Conservation (phyloP, 2,888 invertebrate genomes). For the Sepiola atlantica region DNA sequence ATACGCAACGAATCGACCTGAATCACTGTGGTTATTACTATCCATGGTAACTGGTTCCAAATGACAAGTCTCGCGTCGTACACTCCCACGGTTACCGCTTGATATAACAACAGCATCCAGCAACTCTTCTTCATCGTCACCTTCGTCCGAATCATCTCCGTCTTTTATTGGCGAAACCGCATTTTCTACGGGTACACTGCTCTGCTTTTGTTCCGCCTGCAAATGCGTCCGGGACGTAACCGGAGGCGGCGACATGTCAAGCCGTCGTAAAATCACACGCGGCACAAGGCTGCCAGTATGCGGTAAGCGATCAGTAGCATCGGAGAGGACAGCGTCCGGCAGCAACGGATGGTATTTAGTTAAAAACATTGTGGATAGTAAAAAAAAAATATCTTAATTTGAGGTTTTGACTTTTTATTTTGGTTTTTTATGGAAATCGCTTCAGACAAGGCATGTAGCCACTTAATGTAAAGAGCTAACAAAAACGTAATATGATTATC, state of each 20-base stretch:
- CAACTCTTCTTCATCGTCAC: neutral
- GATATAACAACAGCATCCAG: neutral
- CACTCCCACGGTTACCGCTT: neutral
- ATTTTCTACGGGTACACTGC: neutral
- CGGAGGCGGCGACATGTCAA: neutral
- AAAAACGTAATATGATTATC: no score
- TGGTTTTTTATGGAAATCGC: no score
- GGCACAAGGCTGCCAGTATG: neutral
- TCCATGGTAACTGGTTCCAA: neutral
- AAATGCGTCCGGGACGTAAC: neutral
- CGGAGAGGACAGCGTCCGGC: neutral
- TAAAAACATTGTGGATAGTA: neutral
- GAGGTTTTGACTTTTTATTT: neutral
- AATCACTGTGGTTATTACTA: neutral
- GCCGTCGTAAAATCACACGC: neutral
- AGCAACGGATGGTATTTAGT: neutral
- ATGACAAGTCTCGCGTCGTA: neutral
- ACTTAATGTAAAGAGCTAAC: no score
- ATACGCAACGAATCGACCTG: neutral
- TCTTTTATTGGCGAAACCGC: neutral
- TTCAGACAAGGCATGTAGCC: no score
- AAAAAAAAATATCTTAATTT: no score
- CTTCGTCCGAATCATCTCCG: neutral
- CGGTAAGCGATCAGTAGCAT: neutral
- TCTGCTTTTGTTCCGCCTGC: neutral